A percentile compares a stretch with the other conserved stretches of the same genome.
Conservation (phyloP, 2,113 vertebrate species). For the Pithys albifrons region DNA sequence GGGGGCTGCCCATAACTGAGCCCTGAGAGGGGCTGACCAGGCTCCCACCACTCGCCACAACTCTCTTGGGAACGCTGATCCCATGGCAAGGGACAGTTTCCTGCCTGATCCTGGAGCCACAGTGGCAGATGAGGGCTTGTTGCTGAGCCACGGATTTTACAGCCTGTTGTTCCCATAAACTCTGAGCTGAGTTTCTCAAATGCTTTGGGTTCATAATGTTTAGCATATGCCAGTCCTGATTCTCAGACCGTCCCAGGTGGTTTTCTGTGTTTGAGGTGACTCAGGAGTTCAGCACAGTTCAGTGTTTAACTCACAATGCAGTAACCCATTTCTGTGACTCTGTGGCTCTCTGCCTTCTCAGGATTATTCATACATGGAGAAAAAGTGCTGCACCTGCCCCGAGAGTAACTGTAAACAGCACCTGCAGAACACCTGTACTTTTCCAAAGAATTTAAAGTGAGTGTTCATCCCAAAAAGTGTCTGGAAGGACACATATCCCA, state of each 20-base stretch:
- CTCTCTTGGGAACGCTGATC: background rate
- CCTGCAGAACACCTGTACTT: background rate
- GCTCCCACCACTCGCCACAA: fast-evolving
- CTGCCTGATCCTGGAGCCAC: background rate
- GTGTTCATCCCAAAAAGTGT: fast-evolving
- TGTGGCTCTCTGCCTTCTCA: background rate
- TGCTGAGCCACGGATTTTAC: background rate
- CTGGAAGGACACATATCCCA: fast-evolving
- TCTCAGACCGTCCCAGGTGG: fast-evolving
- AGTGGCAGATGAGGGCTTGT: fast-evolving
- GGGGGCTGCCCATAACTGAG: background rate
- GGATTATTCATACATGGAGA: background rate
- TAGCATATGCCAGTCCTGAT: background rate
- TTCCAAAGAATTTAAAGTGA: background rate
- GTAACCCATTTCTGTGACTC: background rate
- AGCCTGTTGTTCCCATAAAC: background rate
- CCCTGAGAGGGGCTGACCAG: background rate
- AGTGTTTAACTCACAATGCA: background rate
- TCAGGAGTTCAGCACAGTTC: background rate
- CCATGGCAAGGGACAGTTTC: fast-evolving
- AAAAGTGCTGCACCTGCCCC: background rate
- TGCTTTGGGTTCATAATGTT: background rate
- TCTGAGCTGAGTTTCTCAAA: background rate
- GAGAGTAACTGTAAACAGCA: background rate
- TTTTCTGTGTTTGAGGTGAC: background rate